Evolutionary conservation across 2,888 invertebrate genomes (phyloP), one percentile per base, ranked within the genome.

Genomic region (Pristionchus mayeri): DNA sequence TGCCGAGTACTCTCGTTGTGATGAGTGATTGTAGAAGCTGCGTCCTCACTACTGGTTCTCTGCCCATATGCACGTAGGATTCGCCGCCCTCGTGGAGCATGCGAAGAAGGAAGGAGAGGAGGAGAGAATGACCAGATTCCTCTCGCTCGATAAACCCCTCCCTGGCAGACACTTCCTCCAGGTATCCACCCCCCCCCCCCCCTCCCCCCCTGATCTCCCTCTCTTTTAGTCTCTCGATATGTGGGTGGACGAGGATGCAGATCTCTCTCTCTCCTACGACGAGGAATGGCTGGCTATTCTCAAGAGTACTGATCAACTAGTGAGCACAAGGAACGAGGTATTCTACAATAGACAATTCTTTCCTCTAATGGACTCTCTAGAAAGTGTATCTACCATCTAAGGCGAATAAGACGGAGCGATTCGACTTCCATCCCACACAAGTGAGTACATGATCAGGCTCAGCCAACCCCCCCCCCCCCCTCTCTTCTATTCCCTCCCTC

Each of bases 21-120:
- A 37, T n/a, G 3, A 9, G 13, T 21, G 98, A 54, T 94, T 99
- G 24, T 94, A 95, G 85, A 93, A 94, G 54, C 93, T 98, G 84
- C 95, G 96, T 93, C 99, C 99, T 13, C 94, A 94, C 0, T 96
- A 96, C 94, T 99, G 98, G 98, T 99, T 99, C 94, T 94, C 98
- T 13, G 99, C 98, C 48, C 99, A 99, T 94, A 94, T 99, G 88
- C 99, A 99, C 94, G 96, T 96, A 90, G 96, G 97, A 94, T 99
- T 98, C 94, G 95, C 96, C 18, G 98, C 98, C 0, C 89, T 97
- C 3, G 95, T 98, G 7, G 95, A 95, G 52, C 97, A 98, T 71
- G 48, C 87, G 57, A 87, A 79, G 78, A 82, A 79, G 21, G 50
- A 84, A 21, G 84, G 84, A 21, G 87, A 87, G 18, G 57, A 50